Evolutionary conservation across 2,888 invertebrate species (phyloP), one percentile per base, ranked within the genome.

Genomic region (Imbricaverruca yamaguchii): DNA sequence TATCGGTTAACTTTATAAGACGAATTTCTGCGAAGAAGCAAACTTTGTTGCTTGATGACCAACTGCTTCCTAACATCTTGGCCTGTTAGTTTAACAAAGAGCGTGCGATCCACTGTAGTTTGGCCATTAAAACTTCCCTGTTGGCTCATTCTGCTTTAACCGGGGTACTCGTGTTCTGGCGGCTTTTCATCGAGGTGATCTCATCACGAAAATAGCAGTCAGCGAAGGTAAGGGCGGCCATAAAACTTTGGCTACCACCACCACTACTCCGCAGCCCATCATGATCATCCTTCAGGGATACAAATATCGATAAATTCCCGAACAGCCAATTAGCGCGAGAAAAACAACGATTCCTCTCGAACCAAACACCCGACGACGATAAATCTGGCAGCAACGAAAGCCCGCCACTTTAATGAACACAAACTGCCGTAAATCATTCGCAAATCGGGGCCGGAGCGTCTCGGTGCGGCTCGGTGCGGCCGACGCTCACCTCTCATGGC

Each of bases 401-500:
- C 55, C 4, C 74, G 74, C 74, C 55, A 74, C 9, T 74, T 74
- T 74, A 74, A 74, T 55, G 74, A 74, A 74, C 74, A n/a, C 39
- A 11, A 53, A 53, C 7, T 7, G 55, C 55, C 8, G 21, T 74
- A 74, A 74, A 53, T 74, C 74, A 74, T 69, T 15, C 39, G 39
- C 10, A 15, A 69, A 39, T 15, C 69, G 15, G 69, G 39, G 39
- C 39, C 39, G 39, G 39, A 1, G 39, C 39, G 39, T 39, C 39
- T 39, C 39, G 39, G 39, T 39, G 39, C 39, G 39, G 39, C 39
- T 39, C 39, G 39, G 39, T 39, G 39, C 39, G 11, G 59, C 59
- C 21, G 10, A 0, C 53, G 55, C 74, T 55, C 86, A 87, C 86
- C 77, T 85, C 53, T 86, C 85, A 23, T 85, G 86, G 80, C 86